Conservation (phyloP, 2,113 vertebrate genomes). For the Columbina picui region DNA sequence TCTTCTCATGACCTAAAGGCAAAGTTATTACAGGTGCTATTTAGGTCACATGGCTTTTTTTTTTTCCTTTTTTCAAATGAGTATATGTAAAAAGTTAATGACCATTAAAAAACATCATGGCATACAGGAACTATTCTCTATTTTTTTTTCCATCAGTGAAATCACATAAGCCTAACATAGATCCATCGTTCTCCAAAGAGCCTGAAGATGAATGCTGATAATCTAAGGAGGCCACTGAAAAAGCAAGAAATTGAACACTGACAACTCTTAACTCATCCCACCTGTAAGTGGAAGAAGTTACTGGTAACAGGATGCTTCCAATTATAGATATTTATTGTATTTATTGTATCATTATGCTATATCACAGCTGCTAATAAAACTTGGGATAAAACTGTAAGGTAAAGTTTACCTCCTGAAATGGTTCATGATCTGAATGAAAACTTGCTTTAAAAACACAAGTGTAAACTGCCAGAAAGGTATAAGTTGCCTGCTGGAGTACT, state of each 20-base stretch:
- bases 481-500: slow-evolving; percentile 27
- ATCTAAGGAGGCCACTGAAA: background rate
- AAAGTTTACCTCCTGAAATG: background rate
- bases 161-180: background rate
- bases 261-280: background rate
- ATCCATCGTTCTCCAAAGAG: background rate
- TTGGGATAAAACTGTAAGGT: slow-evolving; percentile 13
- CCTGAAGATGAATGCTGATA: background rate
- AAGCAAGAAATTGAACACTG: background rate
- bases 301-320: background rate
- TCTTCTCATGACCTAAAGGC: slow-evolving; percentile 39
- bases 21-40: background rate
- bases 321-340: background rate
- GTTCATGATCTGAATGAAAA: slow-evolving; percentile 46
- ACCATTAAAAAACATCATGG: background rate
- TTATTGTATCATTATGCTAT: background rate
- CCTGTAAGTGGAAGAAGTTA: background rate
- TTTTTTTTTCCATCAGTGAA: slow-evolving; percentile 32
- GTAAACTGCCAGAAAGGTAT: background rate
- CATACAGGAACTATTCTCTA: background rate
- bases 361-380: background rate
- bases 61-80: background rate
- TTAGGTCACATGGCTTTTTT: background rate
- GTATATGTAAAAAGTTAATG: background rate
- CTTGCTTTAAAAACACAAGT: background rate